A percentile compares a stretch with the other conserved stretches of the same genome.
phyloP scores from a whole-genome alignment of 2,113 vertebrate species.

The Panthera leo region DNA sequence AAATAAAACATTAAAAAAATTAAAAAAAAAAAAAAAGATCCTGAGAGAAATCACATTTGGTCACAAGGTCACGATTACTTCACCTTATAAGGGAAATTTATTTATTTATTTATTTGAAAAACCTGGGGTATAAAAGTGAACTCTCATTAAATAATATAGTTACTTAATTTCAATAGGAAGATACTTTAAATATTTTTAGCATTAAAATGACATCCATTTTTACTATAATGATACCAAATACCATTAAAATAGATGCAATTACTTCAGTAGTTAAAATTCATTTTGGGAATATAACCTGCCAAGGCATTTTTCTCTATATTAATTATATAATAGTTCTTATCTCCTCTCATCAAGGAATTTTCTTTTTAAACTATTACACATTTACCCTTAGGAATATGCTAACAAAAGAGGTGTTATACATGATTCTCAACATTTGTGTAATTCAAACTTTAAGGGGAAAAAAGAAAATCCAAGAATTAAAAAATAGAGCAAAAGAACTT shows the following conservation, averaged over 20 bases:
- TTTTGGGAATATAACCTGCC: not conserved
- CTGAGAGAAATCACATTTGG: not conserved
- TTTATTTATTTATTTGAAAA: not conserved
- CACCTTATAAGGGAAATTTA: not conserved
- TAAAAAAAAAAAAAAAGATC: no score
- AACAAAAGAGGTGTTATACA: not conserved
- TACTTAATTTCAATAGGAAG: not conserved
- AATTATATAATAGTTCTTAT: not conserved
- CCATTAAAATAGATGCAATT: not conserved
- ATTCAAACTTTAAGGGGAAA: not conserved
- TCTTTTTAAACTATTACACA: not conserved
- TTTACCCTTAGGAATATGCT: not conserved
- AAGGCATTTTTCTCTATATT: not conserved
- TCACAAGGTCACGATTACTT: not conserved
- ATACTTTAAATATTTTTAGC: not conserved
- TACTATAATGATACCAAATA: not conserved
- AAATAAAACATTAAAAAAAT: no score
- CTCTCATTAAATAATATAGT: not conserved
- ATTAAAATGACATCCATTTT: not conserved
- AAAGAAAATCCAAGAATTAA: not conserved
- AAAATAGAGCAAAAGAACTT: not conserved
- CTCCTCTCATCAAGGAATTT: not conserved
- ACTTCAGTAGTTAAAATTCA: not conserved
- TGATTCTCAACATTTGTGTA: not conserved
- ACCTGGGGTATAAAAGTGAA: not conserved